A percentile compares a stretch with the other conserved stretches of the same genome.
Conservation (phyloP, 2,797 vertebrate genomes). For the Sebastes matsubarae region DNA sequence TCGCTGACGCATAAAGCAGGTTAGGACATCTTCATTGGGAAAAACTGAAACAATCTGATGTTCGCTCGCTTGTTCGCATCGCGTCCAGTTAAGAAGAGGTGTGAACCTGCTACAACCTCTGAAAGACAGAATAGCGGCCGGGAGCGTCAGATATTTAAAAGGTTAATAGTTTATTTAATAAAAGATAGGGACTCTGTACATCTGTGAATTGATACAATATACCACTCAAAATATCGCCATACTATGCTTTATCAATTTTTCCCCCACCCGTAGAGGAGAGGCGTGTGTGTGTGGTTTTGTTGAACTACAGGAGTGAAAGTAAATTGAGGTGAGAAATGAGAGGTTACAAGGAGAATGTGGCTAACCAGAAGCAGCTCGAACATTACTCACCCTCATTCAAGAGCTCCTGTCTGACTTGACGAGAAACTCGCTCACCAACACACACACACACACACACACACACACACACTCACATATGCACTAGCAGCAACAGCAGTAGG, state of each 20-base stretch:
- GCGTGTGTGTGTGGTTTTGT: background rate
- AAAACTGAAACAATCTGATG: too few relatives aligned
- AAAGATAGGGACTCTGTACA: accelerated
- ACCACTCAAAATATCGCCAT: too few relatives aligned
- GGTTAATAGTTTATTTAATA: too few relatives aligned
- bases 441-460: background rate
- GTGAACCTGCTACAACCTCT: accelerated
- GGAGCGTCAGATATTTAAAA: too few relatives aligned
- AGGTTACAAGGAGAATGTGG: slow-evolving; percentile 31
- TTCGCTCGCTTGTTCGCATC: too few relatives aligned
- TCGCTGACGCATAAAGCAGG: too few relatives aligned
- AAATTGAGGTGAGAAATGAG: slow-evolving; percentile 36
- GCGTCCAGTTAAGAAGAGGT: too few relatives aligned
- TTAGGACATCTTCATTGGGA: too few relatives aligned
- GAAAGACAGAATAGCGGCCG: too few relatives aligned
- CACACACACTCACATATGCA: background rate
- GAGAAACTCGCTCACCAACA: slow-evolving; percentile 48
- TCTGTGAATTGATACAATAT: too few relatives aligned
- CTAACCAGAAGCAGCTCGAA: slow-evolving; percentile 49
- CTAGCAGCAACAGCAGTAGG: slow-evolving; percentile 30
- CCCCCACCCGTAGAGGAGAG: accelerated
- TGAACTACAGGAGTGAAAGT: slow-evolving; percentile 1
- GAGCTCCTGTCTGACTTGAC: slow-evolving; percentile 63
- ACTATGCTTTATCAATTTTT: too few relatives aligned
- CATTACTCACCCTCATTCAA: slow-evolving; percentile 51